Conservation (phyloP, 2,888 invertebrate genomes). For the Eristalinus sepulchralis region DNA sequence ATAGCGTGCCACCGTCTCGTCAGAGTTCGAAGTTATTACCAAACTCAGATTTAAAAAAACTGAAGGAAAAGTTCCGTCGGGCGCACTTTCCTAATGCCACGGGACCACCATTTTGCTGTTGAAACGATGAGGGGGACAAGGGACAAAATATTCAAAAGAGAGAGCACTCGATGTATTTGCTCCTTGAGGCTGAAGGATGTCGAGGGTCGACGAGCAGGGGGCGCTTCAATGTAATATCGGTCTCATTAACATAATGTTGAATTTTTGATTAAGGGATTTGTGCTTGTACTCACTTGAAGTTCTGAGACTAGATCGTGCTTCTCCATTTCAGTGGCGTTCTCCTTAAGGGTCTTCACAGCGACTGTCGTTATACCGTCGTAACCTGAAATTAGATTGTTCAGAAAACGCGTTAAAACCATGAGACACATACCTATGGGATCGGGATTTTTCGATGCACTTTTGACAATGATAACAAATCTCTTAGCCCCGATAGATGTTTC, state of each 20-base stretch:
- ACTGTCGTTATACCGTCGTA: conserved; percentile 89
- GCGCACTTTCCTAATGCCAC: neutral
- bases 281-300: conserved; percentile 82
- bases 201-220: neutral
- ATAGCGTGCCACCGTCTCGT: neutral
- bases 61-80: conserved; percentile 18
- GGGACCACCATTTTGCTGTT: neutral
- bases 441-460: too few relatives aligned
- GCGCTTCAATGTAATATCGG: conserved; percentile 31
- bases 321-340: conserved; percentile 93
- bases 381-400: conserved; percentile 71
- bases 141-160: conserved; percentile 55
- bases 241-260: conserved; percentile 54
- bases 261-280: conserved; percentile 31
- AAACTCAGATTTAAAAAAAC: conserved; percentile 24
- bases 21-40: conserved; percentile 25
- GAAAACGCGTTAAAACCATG: conserved; percentile 12
- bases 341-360: conserved; percentile 97
- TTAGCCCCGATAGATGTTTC: too few relatives aligned
- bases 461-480: too few relatives aligned
- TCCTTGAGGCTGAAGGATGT: neutral
- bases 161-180: conserved; percentile 40
- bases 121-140: conserved; percentile 16
- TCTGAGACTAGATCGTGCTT: conserved; percentile 93
- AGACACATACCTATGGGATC: neutral